These are phyloP conservation scores for Rousettus leschenaultii DNA, from an alignment of 2,113 vertebrate genomes.

Conservation along the genomic window DNA sequence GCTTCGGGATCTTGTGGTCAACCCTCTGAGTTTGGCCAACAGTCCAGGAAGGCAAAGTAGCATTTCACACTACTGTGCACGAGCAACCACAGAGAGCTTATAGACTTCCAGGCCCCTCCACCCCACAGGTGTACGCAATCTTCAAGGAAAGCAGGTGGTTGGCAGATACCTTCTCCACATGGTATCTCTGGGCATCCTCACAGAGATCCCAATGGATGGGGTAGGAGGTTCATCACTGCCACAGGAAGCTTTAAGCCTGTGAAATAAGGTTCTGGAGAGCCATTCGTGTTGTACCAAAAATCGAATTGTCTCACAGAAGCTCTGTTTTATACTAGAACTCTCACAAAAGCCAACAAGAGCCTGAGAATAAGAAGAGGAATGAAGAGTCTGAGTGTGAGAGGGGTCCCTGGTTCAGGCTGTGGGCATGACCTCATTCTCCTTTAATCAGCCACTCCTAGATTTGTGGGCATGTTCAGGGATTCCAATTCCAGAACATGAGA, in stretches of 20 bases:
- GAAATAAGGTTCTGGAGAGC: neutral
- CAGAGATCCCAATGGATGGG: accelerated
- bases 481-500: neutral
- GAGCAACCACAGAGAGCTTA: neutral
- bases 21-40: neutral
- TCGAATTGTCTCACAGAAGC: neutral
- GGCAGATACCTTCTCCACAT: neutral
- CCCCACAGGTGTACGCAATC: too few relatives aligned
- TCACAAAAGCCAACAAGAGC: neutral
- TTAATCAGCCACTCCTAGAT: neutral
- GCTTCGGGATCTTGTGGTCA: neutral
- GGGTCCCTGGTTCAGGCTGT: neutral
- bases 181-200: neutral
- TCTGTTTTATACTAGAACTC: neutral
- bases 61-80: too few relatives aligned
- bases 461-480: neutral
- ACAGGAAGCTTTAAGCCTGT: neutral
- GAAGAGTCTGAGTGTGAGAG: neutral
- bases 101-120: neutral
- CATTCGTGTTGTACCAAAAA: neutral
- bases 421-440: neutral
- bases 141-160: accelerated
- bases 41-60: neutral
- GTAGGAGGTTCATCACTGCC: neutral
- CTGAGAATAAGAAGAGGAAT: neutral